Percentiles rank a stretch among this genome's conserved stretches.
These are phyloP conservation scores for Eristalis pertinax DNA, from an alignment of 2,888 invertebrate genomes.

Conservation along the genomic window DNA sequence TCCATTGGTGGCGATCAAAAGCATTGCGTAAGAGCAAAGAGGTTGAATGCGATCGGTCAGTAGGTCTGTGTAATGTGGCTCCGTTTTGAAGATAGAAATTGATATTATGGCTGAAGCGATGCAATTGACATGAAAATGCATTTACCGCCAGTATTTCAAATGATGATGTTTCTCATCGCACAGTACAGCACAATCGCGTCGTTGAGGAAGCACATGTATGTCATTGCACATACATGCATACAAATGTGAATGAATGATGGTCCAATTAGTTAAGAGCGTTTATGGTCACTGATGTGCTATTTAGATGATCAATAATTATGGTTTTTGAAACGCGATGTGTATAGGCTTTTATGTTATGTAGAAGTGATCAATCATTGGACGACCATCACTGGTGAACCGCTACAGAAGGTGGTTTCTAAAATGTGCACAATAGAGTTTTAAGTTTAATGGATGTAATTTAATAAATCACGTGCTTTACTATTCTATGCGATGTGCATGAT, in stretches of 20 bases:
- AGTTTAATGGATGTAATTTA: too few relatives aligned
- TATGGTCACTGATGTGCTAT: conserved; percentile 28
- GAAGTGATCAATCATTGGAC: background rate
- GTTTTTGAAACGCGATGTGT: background rate
- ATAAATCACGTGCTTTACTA: too few relatives aligned
- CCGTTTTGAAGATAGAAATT: conserved; percentile 48
- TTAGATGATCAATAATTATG: conserved; percentile 24
- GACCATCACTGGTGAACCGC: too few relatives aligned
- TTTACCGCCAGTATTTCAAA: background rate
- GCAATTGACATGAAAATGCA: conserved; percentile 31
- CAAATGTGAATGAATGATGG: conserved; percentile 27
- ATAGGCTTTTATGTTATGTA: background rate
- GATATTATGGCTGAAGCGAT: conserved; percentile 17
- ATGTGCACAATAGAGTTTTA: too few relatives aligned
- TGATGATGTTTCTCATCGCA: too few relatives aligned
- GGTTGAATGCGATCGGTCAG: conserved; percentile 50
- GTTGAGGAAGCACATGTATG: background rate
- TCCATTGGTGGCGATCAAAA: conserved; percentile 41
- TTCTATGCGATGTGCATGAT: too few relatives aligned
- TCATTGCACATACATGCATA: background rate
- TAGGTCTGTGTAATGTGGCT: conserved; percentile 38
- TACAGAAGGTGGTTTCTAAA: too few relatives aligned
- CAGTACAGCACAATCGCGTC: background rate
- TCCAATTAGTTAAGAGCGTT: conserved; percentile 36
- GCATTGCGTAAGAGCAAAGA: conserved; percentile 52